These are phyloP conservation scores for Tenthredo amoena DNA, from an alignment of 2,888 invertebrate species.

Conservation along the genomic window DNA sequence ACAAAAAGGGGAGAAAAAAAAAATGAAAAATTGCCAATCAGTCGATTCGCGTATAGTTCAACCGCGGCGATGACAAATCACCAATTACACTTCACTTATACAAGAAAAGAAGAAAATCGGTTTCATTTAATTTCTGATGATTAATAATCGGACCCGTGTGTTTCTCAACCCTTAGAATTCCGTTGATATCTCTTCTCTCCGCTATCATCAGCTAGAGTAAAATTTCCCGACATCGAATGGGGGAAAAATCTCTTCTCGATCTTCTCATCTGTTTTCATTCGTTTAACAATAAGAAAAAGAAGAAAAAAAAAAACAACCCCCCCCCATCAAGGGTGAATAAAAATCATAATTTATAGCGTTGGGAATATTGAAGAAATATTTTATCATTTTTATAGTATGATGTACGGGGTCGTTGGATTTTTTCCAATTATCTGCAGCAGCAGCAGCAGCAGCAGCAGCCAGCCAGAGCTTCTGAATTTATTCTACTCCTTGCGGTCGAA, in stretches of 20 bases:
- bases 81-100: not conserved
- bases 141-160: not conserved
- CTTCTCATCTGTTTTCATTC: not conserved
- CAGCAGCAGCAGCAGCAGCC: not conserved
- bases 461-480: slow-evolving; percentile 26
- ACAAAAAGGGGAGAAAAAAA: no score
- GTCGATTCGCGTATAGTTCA: no score
- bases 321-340: not conserved
- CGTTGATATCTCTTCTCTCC: no score
- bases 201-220: no score
- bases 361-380: not conserved
- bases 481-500: slow-evolving; percentile 10
- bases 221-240: no score
- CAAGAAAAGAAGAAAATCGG: not conserved
- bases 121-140: not conserved
- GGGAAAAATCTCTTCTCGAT: not conserved
- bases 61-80: no score
- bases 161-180: no score
- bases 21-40: no score
- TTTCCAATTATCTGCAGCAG: not conserved
- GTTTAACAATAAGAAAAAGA: not conserved
- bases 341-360: not conserved
- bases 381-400: not conserved
- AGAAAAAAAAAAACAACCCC: not conserved
- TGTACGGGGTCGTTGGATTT: not conserved